Evolutionary conservation across 92 coral and sea anemone genomes (phyloP).

Genomic region (Phenganax marumi): DNA sequence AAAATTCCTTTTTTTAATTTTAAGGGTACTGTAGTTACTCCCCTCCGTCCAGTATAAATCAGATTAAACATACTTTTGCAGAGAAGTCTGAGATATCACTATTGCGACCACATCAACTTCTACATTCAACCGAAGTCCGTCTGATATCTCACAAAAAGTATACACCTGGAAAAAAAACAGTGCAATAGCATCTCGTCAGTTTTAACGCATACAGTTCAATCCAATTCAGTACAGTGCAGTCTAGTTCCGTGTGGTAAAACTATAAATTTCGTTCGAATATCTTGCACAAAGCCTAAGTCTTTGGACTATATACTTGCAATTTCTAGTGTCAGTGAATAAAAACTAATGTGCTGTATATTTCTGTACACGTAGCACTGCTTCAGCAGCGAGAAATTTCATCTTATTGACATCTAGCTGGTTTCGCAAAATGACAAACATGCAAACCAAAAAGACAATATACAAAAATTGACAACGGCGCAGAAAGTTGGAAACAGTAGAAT

Average conservation of each 20-base stretch:
- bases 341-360: no score
- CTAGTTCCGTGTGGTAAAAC: not conserved
- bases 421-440: no score
- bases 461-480: not conserved
- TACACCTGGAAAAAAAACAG: slow-evolving; percentile 15
- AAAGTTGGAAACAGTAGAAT: not conserved
- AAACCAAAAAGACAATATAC: no score
- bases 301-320: no score
- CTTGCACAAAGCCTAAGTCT: no score
- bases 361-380: no score
- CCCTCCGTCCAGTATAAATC: not conserved
- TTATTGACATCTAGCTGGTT: no score
- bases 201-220: not conserved
- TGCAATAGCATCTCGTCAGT: not conserved
- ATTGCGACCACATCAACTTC: slow-evolving; percentile 90
- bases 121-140: slow-evolving; percentile 21
- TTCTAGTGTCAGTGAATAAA: no score
- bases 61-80: slow-evolving; percentile 19
- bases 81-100: slow-evolving; percentile 48
- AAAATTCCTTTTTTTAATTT: not conserved
- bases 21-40: not conserved
- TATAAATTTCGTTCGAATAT: not conserved
- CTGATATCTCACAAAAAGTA: slow-evolving; percentile 30
- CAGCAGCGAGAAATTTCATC: no score
- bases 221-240: no score